A percentile compares a stretch with the other conserved stretches of the same genome.
Evolutionary conservation across 2,797 vertebrate genomes (phyloP).

Genomic region (Paguma larvata): DNA sequence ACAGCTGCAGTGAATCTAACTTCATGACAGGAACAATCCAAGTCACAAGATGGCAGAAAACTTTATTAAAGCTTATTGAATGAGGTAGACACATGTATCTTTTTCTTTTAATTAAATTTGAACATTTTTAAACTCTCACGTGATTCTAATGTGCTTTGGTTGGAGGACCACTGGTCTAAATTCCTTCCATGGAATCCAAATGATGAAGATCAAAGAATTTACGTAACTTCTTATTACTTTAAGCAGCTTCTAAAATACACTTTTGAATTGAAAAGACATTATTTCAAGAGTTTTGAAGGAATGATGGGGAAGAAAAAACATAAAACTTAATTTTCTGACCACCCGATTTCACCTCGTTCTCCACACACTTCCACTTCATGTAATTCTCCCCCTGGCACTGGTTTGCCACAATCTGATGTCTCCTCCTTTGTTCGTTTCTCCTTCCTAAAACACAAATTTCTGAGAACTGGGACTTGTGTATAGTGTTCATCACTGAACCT

Average conservation of each 20-base stretch:
- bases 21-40: conserved; percentile 56
- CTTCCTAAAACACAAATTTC: background rate
- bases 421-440: background rate
- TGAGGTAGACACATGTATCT: background rate
- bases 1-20: conserved; percentile 69
- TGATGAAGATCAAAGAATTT: background rate
- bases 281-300: conserved; percentile 15
- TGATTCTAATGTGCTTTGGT: background rate
- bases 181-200: background rate
- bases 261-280: background rate
- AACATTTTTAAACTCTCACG: background rate
- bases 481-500: background rate
- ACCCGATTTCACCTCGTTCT: background rate
- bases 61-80: background rate
- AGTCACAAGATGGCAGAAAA: conserved; percentile 20
- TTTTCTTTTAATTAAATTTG: conserved; percentile 32
- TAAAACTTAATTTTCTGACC: background rate
- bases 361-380: background rate
- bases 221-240: background rate
- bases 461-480: background rate
- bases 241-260: background rate
- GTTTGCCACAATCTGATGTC: background rate
- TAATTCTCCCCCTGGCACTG: background rate
- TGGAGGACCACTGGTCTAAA: conserved; percentile 1
- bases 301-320: background rate